A percentile compares a stretch with the other conserved stretches of the same genome.
phyloP scores from a whole-genome alignment of 2,113 vertebrate species.

The Oenanthe melanoleuca region DNA sequence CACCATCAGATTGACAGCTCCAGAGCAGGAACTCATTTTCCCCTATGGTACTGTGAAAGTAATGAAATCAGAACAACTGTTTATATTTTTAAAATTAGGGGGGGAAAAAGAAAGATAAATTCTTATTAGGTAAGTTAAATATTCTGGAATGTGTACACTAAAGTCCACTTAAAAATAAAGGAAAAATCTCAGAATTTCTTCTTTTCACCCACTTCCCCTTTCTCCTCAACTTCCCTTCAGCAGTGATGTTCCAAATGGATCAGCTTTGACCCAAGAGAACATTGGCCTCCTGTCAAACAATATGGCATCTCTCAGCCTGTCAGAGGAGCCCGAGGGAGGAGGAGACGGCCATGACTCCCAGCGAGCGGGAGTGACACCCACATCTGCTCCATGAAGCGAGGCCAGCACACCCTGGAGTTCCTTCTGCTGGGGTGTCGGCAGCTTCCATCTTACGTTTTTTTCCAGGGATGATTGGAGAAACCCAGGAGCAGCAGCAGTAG shows the following conservation, averaged over 20 bases:
- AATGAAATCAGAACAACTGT: neutral
- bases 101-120: too few relatives aligned
- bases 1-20: neutral
- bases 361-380: conserved; percentile 83
- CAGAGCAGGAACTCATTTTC: neutral
- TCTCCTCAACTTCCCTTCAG: neutral
- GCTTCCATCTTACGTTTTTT: conserved; percentile 29
- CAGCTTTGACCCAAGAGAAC: conserved; percentile 85
- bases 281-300: conserved; percentile 89
- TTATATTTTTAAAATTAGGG: neutral
- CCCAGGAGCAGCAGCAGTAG: conserved; percentile 65
- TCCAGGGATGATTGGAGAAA: conserved; percentile 52
- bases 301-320: conserved; percentile 84
- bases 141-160: neutral
- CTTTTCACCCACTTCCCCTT: neutral
- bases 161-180: neutral
- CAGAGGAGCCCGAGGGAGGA: conserved; percentile 81
- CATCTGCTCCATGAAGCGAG: conserved; percentile 80
- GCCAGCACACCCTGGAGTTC: conserved; percentile 12
- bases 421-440: neutral
- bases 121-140: neutral
- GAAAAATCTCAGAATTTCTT: neutral
- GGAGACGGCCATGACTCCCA: conserved; percentile 84
- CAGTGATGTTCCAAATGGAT: conserved; percentile 93
- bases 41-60: neutral